Conservation (phyloP, 2,797 vertebrate species). For the Diglossa cyanea region DNA sequence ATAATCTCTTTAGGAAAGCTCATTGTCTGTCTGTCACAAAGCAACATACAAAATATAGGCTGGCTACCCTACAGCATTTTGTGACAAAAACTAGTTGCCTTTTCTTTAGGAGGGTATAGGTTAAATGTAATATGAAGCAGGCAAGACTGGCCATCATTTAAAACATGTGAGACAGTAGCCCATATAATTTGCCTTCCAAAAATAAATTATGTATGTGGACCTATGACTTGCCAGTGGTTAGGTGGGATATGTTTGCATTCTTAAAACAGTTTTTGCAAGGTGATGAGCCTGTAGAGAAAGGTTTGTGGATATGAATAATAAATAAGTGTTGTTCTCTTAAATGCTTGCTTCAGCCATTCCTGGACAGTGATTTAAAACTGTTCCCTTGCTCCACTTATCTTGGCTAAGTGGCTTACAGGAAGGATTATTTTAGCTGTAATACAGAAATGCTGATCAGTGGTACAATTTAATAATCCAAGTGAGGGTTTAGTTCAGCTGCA, state of each 20-base stretch:
- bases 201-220: neutral
- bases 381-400: constrained; percentile 1
- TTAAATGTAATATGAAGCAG: neutral
- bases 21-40: neutral
- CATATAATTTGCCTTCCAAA: neutral
- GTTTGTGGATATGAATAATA: neutral
- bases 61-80: neutral
- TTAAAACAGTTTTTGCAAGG: neutral
- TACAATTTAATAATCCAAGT: constrained; percentile 4
- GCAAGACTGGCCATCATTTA: neutral
- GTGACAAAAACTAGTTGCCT: neutral
- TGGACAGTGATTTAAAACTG: neutral
- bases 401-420: constrained; percentile 26
- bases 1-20: neutral
- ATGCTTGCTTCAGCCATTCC: neutral
- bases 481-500: neutral
- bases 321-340: neutral
- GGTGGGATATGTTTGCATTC: neutral
- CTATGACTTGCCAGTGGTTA: neutral
- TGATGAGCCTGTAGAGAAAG: neutral
- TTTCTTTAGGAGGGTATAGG: neutral
- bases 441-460: constrained; percentile 5
- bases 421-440: constrained; percentile 30
- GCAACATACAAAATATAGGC: neutral
- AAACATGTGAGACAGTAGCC: neutral